phyloP scores from a whole-genome alignment of 2,888 invertebrate genomes.

The Linnaemya vulpina region DNA sequence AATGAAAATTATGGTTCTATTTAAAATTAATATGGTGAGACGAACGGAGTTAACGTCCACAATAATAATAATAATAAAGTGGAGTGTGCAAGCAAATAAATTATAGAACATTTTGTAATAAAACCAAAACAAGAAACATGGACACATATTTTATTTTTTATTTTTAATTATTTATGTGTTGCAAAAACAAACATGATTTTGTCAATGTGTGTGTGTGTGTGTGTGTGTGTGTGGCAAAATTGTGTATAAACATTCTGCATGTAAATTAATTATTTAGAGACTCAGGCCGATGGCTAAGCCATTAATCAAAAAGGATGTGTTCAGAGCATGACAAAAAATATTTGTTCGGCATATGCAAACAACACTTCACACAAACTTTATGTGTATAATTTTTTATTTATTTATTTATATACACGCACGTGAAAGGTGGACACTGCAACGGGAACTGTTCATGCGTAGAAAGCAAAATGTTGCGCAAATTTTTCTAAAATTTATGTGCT shows the following conservation, averaged over 20 bases:
- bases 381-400: background rate
- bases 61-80: background rate
- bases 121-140: constrained; percentile 4
- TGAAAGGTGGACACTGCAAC: background rate
- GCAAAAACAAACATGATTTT: background rate
- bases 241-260: background rate
- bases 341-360: background rate
- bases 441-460: background rate
- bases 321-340: background rate
- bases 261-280: constrained; percentile 13
- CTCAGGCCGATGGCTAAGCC: constrained; percentile 9
- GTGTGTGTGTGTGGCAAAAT: background rate
- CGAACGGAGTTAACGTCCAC: background rate
- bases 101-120: background rate
- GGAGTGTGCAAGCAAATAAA: background rate
- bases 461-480: too few species aligned
- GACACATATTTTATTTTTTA: background rate
- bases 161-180: background rate
- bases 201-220: background rate
- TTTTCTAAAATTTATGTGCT: too few species aligned
- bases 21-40: constrained; percentile 26
- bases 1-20: constrained; percentile 24
- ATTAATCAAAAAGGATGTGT: constrained; percentile 31
- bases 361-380: constrained; percentile 10
- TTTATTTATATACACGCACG: too few species aligned